Percentiles rank a stretch among this genome's conserved stretches.
phyloP scores from a whole-genome alignment of 2,888 invertebrate species.

The Acleris sparsana region DNA sequence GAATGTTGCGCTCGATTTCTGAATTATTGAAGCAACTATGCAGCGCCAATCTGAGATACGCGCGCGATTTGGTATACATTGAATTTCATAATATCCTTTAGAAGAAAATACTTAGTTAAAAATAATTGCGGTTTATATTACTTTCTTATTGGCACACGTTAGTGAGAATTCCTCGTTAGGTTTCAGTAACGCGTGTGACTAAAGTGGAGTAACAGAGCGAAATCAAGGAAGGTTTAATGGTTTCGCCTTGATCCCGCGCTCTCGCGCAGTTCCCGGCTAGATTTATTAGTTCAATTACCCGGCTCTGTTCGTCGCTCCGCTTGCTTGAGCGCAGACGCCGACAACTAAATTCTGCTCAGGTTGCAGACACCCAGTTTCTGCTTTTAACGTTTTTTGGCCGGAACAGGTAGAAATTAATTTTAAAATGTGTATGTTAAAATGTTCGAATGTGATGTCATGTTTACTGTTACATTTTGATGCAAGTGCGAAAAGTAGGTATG shows the following conservation, averaged over 20 bases:
- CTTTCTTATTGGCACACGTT: conserved; percentile 16
- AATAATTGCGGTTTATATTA: conserved; percentile 4
- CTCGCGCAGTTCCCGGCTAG: conserved; percentile 71
- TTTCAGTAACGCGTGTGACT: conserved; percentile 50
- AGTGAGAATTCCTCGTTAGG: conserved; percentile 17
- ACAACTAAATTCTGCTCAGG: conserved; percentile 74
- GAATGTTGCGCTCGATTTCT: too few relatives aligned
- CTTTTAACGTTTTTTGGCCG: conserved; percentile 40
- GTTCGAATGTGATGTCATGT: too few relatives aligned
- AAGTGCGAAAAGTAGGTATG: too few relatives aligned
- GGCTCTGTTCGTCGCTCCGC: conserved; percentile 69
- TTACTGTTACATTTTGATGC: too few relatives aligned
- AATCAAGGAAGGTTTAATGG: conserved; percentile 73
- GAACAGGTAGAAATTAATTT: neutral
- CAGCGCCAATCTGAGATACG: too few relatives aligned
- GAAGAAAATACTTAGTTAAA: neutral
- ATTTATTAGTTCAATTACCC: conserved; percentile 83
- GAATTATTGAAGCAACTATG: too few relatives aligned
- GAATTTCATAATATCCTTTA: conserved; percentile 1
- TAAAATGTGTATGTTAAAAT: neutral
- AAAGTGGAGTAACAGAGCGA: conserved; percentile 53
- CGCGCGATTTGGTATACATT: neutral
- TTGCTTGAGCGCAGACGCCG: conserved; percentile 73
- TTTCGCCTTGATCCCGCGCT: conserved; percentile 70
- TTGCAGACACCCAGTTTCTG: conserved; percentile 58